Base-by-base conservation (phyloP, 2,888 invertebrate species). In the Thereva unica region DNA sequence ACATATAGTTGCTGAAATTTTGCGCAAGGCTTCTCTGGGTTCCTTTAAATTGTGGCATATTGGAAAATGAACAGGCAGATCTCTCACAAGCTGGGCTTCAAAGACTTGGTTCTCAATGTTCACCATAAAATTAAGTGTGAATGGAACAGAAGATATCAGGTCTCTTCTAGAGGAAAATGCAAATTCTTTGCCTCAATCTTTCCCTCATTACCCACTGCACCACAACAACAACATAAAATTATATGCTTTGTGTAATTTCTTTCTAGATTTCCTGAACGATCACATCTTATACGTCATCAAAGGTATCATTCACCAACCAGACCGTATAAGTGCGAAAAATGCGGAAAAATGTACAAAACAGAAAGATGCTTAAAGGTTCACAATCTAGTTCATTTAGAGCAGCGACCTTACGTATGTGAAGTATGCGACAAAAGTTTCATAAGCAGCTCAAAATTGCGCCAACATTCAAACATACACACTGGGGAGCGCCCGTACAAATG, bases 391-490 rank as follows among this genome's bases (percentile, higher is more conserved):
- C 85, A 85, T 73, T 78, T 83, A 1, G 82, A 82, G 67, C 82
- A 83, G 66, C 78, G 85, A 37, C 84, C 85, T 0, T 85, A 84
- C 70, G 82, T 83, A 1, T 85, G 85, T 72, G 80, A 77, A 9
- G 82, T 83, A 64, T 85, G 85, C 74, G 82, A 80, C 66, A 85
- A 85, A 74, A 84, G 84, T n/a, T 85, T 85, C 71, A 79, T 85
- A 23, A 84, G 84, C 71, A 84, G 83, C 71, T 84, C 85, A 3
- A 85, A 85, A 73, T 75, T 85, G 35, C 85, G 85, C 76, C 85
- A 85, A 76, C 86, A 86, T 74, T 82, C 82, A 67, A 85, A 86
- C 71, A 84, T 85, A 64, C 86, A 86, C 71, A 85, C 84, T 0
- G 85, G 83, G 4, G 83, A 83, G 73, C 77, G 85, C 5, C 85